Evolutionary conservation across 2,113 vertebrate genomes (phyloP), one percentile per base, ranked within the genome.

Genomic region (Zonotrichia leucophrys): DNA sequence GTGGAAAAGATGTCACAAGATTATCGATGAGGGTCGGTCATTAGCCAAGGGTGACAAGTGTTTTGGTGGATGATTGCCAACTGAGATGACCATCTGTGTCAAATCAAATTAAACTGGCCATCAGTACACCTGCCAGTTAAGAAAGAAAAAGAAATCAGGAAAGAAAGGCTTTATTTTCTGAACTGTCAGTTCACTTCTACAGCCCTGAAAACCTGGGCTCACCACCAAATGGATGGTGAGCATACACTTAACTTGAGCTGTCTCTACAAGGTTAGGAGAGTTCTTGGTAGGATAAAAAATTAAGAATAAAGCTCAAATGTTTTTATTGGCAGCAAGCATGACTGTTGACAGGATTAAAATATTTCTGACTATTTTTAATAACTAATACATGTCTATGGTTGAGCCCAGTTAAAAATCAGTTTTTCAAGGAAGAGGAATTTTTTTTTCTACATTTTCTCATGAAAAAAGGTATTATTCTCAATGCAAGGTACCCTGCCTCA

Each of bases 21-120:
- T 92, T 92, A 93, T 86, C 2, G 6, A 67, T 50, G 63, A 77
- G 75, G 52, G 9, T 22, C 46, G 59, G 78, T 94, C 79, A 42
- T 89, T 90, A 93, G 70, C 72, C 78, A 93, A 63, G 59, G 72
- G 63, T 94, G 81, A 95, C 85, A 85, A 15, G 70, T 67, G 55
- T 83, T 85, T 91, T 67, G 59, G 90, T 60, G 66, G 79, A 70
- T 73, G 79, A 88, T 81, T 83, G 85, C 82, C 94, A 92, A 39
- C 75, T 81, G 85, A 91, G 83, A 87, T 60, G 90, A 59, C 72
- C 88, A 64, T 37, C 42, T 86, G 35, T 88, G 94, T 93, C 93
- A 96, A 77, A 89, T 83, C 39, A 83, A 69, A 93, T 74, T 33
- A 91, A 92, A 90, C 39, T 52, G 55, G 47, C 44, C 60, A 67